These are phyloP conservation scores for Eubasilissa regina DNA, from an alignment of 1,140 invertebrate species.

Conservation along the genomic window DNA sequence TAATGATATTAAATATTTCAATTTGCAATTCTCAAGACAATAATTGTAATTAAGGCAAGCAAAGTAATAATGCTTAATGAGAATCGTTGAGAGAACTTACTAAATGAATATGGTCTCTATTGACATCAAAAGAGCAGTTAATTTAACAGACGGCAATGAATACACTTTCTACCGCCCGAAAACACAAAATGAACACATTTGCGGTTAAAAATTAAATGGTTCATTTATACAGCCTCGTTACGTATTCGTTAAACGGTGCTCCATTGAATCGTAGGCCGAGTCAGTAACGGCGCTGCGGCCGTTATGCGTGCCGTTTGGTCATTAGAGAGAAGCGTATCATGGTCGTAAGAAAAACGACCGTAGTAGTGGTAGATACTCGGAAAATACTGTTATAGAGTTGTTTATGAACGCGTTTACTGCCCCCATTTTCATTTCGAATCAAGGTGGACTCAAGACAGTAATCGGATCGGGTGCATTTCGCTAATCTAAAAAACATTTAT, in stretches of 20 bases:
- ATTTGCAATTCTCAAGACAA: not conserved
- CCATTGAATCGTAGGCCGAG: constrained; percentile 44
- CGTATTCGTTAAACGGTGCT: constrained; percentile 49
- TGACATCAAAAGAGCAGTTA: constrained; percentile 24
- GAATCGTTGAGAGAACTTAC: constrained; percentile 22
- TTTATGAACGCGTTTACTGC: constrained; percentile 57
- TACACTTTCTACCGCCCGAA: constrained; percentile 22
- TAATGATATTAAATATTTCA: not conserved
- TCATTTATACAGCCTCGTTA: constrained; percentile 53
- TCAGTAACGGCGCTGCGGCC: constrained; percentile 37
- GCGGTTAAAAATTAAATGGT: constrained; percentile 58
- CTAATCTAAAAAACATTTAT: constrained; percentile 13
- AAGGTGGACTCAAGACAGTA: constrained; percentile 38
- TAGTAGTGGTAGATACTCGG: constrained; percentile 37
- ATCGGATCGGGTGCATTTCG: constrained; percentile 22
- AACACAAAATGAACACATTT: constrained; percentile 46
- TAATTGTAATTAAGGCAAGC: constrained; percentile 27
- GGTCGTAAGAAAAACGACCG: constrained; percentile 53
- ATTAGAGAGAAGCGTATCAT: constrained; percentile 49
- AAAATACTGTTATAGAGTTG: constrained; percentile 54
- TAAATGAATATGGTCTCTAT: constrained; percentile 16
- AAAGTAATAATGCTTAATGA: constrained; percentile 31
- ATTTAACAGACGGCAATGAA: constrained; percentile 41
- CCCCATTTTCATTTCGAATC: constrained; percentile 50
- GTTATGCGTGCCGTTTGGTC: constrained; percentile 47